These are phyloP conservation scores for Hemicordylus capensis DNA, from an alignment of 2,113 vertebrate species.

Conservation along the genomic window DNA sequence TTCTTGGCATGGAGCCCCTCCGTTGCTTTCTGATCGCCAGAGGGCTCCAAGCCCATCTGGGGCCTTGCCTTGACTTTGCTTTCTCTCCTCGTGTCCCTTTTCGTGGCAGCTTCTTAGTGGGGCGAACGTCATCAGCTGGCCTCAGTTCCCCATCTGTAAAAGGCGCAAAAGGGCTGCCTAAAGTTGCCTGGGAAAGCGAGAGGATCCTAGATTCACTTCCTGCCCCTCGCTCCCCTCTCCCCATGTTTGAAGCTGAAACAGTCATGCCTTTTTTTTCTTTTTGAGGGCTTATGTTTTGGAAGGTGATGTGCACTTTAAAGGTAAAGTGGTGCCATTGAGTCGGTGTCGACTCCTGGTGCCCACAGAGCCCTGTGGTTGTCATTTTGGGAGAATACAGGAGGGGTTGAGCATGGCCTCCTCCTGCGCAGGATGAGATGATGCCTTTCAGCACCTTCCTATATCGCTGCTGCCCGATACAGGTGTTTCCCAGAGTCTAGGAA, in stretches of 20 bases:
- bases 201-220: background rate
- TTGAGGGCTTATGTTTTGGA: background rate
- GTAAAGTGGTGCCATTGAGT: too few species aligned
- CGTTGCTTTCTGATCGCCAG: background rate
- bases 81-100: background rate
- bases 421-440: too few species aligned
- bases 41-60: background rate
- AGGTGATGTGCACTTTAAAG: background rate
- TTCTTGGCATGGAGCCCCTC: constrained; percentile 11
- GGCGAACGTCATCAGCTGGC: background rate
- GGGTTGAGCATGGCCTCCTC: too few species aligned
- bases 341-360: too few species aligned
- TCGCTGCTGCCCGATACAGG: too few species aligned
- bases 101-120: background rate
- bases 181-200: background rate
- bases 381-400: too few species aligned
- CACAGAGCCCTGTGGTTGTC: too few species aligned
- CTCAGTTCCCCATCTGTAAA: background rate
- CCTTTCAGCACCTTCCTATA: too few species aligned
- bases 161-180: background rate
- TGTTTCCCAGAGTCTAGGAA: too few species aligned
- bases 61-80: background rate
- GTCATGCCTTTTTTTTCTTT: background rate
- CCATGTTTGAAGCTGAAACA: background rate
- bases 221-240: too few species aligned